Evolutionary conservation across 2,888 invertebrate genomes (phyloP), one percentile per base, ranked within the genome.

Genomic region (Erynnis tages): DNA sequence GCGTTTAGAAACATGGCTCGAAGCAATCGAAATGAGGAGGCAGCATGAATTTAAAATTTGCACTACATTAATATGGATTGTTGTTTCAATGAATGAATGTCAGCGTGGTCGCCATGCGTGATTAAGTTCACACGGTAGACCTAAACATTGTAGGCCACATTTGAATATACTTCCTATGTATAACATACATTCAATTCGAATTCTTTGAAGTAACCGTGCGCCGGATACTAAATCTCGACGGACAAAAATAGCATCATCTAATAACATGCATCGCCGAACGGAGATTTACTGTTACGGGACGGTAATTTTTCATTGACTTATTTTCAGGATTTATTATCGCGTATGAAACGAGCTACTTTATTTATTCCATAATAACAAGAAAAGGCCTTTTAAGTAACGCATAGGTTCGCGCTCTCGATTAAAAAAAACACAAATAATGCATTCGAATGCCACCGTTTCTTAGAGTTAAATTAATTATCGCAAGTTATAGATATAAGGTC

Each of bases 1-100:
- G 85, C 75, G 83, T 82, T 82, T 81, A 86, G 81, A 65, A 79
- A 85, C 83, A 85, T 71, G 76, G 73, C 65, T 69, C 75, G 69
- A 76, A 69, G 79, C 79, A 77, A 85, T 85, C 80, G 80, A 82
- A 83, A 79, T 73, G 82, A 80, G 73, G 82, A 79, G 80, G 69
- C 80, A 78, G 73, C 79, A 76, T 88, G 89, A 89, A 89, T 89
- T 85, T 76, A 78, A 89, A 89, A 87, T 89, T 86, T 87, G 88
- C 85, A 84, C 82, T 85, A 82, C 88, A 89, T 89, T 87, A 88
- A 87, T 88, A 89, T 89, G 87, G 85, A 88, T 87, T 76, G 87
- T 79, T 73, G 85, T 85, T 88, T 86, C 88, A 85, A 87, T 89
- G 89, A 89, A 89, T 87, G 88, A 85, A 84, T 82, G 83, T 74